These are phyloP conservation scores for Seriola quinqueradiata DNA, from an alignment of 2,113 vertebrate species.

Conservation along the genomic window DNA sequence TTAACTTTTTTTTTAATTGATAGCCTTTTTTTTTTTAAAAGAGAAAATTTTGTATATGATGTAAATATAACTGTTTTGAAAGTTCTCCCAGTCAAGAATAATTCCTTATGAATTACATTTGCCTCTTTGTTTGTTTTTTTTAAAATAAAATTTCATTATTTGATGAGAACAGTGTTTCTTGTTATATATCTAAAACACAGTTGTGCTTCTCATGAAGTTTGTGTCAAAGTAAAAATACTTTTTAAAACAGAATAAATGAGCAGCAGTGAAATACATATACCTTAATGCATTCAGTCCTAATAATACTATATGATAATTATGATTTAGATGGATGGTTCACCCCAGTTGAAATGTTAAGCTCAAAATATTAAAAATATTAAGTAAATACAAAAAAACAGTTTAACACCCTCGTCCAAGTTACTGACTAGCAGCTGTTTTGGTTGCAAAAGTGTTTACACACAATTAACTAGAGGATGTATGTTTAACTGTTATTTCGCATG, in stretches of 20 bases:
- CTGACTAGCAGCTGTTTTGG: neutral
- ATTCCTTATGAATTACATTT: slow-evolving; percentile 12
- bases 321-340: neutral
- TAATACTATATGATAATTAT: neutral
- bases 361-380: neutral
- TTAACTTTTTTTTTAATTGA: neutral
- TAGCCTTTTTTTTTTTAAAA: neutral
- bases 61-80: slow-evolving; percentile 64
- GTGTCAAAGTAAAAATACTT: neutral
- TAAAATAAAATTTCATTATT: slow-evolving; percentile 56
- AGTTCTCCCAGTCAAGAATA: slow-evolving; percentile 20
- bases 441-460: neutral
- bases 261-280: neutral
- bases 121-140: slow-evolving; percentile 15
- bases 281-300: neutral
- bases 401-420: neutral
- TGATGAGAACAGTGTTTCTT: neutral
- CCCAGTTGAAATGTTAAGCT: neutral
- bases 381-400: neutral
- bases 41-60: slow-evolving; percentile 56
- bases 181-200: neutral
- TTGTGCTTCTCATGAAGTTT: neutral
- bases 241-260: neutral
- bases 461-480: neutral
- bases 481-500: no score